Percentiles rank a stretch among this genome's conserved stretches.
Conservation (phyloP, 1,140 invertebrate species). For the Atta texana region DNA sequence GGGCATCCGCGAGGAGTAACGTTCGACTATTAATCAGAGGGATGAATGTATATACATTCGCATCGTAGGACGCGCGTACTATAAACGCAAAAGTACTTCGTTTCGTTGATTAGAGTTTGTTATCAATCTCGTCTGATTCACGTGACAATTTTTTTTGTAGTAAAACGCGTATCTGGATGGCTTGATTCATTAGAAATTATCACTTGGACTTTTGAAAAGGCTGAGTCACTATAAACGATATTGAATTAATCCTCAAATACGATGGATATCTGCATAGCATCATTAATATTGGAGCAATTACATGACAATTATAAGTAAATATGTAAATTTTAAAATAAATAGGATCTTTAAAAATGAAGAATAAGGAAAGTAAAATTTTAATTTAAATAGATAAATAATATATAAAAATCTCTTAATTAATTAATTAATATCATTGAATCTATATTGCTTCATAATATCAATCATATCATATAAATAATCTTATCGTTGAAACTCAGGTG, state of each 20-base stretch:
- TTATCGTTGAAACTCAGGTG: constrained; percentile 44
- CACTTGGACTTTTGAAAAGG: constrained; percentile 2
- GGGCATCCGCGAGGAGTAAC: constrained; percentile 65
- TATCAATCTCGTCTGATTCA: constrained; percentile 34
- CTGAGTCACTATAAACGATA: background rate
- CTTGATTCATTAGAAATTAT: constrained; percentile 12
- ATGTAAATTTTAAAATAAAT: background rate
- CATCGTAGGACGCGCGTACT: constrained; percentile 5
- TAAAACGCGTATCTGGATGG: background rate
- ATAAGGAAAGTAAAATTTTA: background rate
- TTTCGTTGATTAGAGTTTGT: constrained; percentile 32
- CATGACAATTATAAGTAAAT: background rate
- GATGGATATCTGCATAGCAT: background rate
- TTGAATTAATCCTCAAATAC: constrained; percentile 15
- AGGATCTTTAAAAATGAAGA: background rate
- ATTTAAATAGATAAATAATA: background rate
- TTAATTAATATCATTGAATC: background rate
- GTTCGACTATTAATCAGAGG: constrained; percentile 75
- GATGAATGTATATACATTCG: constrained; percentile 50
- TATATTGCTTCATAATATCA: background rate
- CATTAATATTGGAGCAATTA: background rate
- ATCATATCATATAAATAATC: constrained; percentile 59
- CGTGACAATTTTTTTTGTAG: background rate
- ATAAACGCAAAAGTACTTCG: constrained; percentile 16
- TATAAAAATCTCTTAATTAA: constrained; percentile 3